Percentiles rank a stretch among this genome's conserved stretches.
Evolutionary conservation across 2,888 invertebrate genomes (phyloP).

Genomic region (Aphidius colemani): DNA sequence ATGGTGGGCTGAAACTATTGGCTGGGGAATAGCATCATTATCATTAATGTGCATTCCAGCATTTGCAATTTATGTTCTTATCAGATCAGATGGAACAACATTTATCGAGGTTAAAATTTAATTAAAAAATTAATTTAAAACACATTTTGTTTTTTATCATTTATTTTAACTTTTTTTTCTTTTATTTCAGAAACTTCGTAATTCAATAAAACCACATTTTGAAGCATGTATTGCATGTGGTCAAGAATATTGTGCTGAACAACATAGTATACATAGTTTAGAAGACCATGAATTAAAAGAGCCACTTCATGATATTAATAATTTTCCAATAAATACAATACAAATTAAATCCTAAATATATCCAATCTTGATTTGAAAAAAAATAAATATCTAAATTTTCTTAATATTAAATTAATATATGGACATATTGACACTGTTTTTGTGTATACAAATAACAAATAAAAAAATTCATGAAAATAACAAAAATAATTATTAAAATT

Average conservation of each 20-base stretch:
- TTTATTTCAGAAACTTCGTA: conserved; percentile 73
- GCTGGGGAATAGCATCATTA: conserved; percentile 84
- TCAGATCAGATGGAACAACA: conserved; percentile 73
- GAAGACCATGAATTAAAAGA: conserved; percentile 68
- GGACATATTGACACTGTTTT: not conserved
- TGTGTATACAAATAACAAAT: not conserved
- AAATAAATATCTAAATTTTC: not conserved
- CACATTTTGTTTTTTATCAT: not conserved
- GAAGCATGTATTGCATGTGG: conserved; percentile 77
- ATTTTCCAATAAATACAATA: conserved; percentile 45
- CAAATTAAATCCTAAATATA: conserved; percentile 38
- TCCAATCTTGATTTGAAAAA: conserved; percentile 27
- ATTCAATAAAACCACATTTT: conserved; percentile 75
- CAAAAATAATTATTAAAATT: not conserved
- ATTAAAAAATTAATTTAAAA: not conserved
- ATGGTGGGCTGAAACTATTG: conserved; percentile 81
- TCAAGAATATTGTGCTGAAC: conserved; percentile 70
- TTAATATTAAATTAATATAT: not conserved
- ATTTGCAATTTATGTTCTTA: conserved; percentile 74
- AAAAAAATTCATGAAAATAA: not conserved
- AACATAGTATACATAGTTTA: conserved; percentile 43
- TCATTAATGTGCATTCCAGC: conserved; percentile 86
- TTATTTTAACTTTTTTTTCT: conserved; percentile 50
- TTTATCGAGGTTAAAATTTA: conserved; percentile 69
- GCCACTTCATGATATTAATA: conserved; percentile 60